Base-by-base conservation (phyloP, 2,797 vertebrate genomes). In the Manis pentadactyla region DNA sequence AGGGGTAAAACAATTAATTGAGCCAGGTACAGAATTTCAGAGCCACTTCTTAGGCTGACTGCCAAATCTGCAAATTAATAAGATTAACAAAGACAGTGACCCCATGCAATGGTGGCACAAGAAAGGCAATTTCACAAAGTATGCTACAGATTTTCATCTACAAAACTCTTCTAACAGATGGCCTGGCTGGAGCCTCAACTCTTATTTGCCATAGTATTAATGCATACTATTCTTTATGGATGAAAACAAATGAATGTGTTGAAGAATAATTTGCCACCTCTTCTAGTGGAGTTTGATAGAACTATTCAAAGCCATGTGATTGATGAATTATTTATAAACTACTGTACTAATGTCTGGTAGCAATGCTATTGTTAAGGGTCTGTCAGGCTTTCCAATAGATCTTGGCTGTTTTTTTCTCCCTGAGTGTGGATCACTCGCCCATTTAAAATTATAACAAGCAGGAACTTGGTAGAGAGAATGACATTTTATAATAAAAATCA, bases 241-340 rank as follows among this genome's bases (percentile, higher is more conserved):
- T 77, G 93, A 98, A 97, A 98, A 96, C 18, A 97, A 98, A 98
- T 97, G 86, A 97, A 27, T 74, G 84, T 89, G 79, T 90, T 96
- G 96, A 96, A 97, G 97, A 97, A 95, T 94, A 86, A 91, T 97
- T 97, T 98, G 88, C 92, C 82, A 97, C 90, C 84, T 97, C 96
- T 97, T 78, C 79, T 74, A 92, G 83, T 90, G 42, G 73, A 95
- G 91, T 94, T 79, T 98, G 97, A 94, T 66, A 92, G 88, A 96
- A 96, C 77, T 96, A 94, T 96, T 97, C 92, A 97, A 98, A 97
- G 57, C 79, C 74, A 75, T 74, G 71, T 86, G 95, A 95, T 89
- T 19, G 8, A 91, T 96, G 88, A 98, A 97, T 97, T 63, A 90
- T 97, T 97, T 89, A 97, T 15, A 4, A 82, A 96, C 34, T 68